These are phyloP conservation scores for Parazoanthus atlanticus DNA, from an alignment of 92 coral and sea anemone species.

Conservation along the genomic window DNA sequence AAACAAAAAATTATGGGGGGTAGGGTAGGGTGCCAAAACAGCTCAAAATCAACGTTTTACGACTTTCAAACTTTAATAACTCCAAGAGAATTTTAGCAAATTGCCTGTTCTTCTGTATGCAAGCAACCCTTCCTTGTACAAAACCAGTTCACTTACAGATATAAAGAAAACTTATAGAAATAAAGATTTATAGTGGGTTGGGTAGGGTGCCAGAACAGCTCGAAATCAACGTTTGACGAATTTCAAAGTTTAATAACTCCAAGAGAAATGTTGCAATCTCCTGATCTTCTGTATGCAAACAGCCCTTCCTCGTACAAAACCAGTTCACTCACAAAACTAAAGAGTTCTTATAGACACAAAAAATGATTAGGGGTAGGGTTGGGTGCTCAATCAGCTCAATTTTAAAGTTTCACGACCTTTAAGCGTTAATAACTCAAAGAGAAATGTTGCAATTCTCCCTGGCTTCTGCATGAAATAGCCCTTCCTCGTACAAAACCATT, in stretches of 20 bases:
- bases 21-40: slow-evolving; percentile 7
- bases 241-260: slow-evolving; percentile 18
- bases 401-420: too few species aligned
- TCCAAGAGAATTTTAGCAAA: not conserved
- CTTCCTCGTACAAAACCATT: too few species aligned
- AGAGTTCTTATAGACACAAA: not conserved
- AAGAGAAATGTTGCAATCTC: not conserved
- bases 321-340: not conserved
- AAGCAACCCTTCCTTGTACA: not conserved
- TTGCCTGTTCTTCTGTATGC: not conserved
- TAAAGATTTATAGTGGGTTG: not conserved
- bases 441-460: too few species aligned
- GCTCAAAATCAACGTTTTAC: not conserved
- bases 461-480: too few species aligned
- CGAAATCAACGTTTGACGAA: not conserved
- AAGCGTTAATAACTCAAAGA: too few species aligned
- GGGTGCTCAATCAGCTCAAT: not conserved
- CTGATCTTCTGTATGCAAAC: not conserved
- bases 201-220: not conserved
- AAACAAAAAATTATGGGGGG: not conserved
- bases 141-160: not conserved
- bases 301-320: not conserved
- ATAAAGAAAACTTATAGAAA: not conserved
- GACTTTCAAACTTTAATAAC: not conserved
- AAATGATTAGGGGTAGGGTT: not conserved